These are phyloP conservation scores for Tapirus terrestris DNA, from an alignment of 2,113 vertebrate genomes.

Conservation along the genomic window DNA sequence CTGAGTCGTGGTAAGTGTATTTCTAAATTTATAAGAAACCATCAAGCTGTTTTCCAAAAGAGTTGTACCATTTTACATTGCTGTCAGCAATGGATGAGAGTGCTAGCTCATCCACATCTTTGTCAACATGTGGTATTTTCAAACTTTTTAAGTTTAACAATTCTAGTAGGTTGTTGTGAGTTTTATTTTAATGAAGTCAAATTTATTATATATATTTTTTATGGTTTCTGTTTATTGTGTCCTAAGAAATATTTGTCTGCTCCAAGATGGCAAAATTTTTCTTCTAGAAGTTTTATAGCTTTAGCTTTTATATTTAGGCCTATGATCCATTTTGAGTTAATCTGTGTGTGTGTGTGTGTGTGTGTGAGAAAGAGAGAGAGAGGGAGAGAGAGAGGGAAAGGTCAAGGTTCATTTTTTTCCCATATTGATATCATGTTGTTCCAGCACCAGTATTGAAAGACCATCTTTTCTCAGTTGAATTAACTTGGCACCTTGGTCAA, in stretches of 20 bases:
- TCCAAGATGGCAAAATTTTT: background rate
- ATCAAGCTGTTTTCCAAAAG: background rate
- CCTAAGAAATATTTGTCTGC: slow-evolving; percentile 16
- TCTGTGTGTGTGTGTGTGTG: background rate
- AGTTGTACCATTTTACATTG: background rate
- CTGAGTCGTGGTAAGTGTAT: background rate
- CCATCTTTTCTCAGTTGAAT: background rate
- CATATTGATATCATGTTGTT: background rate
- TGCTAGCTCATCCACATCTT: background rate
- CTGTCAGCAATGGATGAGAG: background rate
- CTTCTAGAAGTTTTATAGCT: background rate
- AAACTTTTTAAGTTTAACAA: background rate
- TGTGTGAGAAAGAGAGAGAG: background rate
- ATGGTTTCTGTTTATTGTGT: slow-evolving; percentile 5
- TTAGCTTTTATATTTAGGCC: background rate
- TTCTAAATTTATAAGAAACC: slow-evolving; percentile 12
- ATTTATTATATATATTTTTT: background rate
- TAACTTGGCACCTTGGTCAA: background rate
- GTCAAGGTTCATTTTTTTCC: background rate
- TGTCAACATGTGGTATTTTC: background rate
- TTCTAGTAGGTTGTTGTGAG: background rate
- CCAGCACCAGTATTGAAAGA: background rate
- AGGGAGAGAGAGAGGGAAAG: background rate
- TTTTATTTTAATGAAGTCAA: slow-evolving; percentile 15
- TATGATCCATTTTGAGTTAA: background rate